Percentiles rank a stretch among this genome's conserved stretches.
Evolutionary conservation across 2,888 invertebrate genomes (phyloP).

Genomic region (Helleia helle): DNA sequence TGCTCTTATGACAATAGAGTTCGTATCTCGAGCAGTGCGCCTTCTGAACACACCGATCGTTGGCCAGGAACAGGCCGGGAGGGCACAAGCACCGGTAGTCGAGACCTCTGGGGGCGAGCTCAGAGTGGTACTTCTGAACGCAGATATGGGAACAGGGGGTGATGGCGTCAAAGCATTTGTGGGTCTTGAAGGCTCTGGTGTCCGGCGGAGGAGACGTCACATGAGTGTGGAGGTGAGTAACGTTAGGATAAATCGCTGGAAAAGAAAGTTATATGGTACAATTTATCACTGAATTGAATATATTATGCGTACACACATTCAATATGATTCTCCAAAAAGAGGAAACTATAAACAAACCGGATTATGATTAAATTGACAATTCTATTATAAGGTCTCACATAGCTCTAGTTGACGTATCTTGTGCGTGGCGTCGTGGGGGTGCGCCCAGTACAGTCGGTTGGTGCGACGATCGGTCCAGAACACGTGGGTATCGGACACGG

Average conservation of each 20-base stretch:
- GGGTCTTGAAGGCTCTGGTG: conserved; percentile 35
- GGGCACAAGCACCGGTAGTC: conserved; percentile 77
- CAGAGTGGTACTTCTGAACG: conserved; percentile 51
- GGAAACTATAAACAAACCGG: no score
- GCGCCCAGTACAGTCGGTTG: conserved; percentile 71
- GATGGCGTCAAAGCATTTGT: conserved; percentile 74
- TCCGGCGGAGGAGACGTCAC: conserved; percentile 30
- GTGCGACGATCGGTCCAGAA: conserved; percentile 80
- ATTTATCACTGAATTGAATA: no score
- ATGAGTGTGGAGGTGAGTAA: conserved; percentile 45
- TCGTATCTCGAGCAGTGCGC: conserved; percentile 62
- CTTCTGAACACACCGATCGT: conserved; percentile 72
- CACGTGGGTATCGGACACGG: conserved; percentile 75
- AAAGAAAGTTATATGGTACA: no score
- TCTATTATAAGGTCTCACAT: no score
- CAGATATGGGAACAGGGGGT: conserved; percentile 85
- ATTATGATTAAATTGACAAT: no score
- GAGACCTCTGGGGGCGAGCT: conserved; percentile 20
- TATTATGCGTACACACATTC: no score
- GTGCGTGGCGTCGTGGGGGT: conserved; percentile 36
- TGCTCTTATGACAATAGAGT: conserved; percentile 56
- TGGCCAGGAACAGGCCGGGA: conserved; percentile 67
- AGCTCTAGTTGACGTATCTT: conserved; percentile 43
- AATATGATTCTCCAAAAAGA: no score
- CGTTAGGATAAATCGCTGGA: conserved; percentile 66